Evolutionary conservation across 2,888 invertebrate species (phyloP), one percentile per base, ranked within the genome.

Genomic region (Megaustenia siamemsis): DNA sequence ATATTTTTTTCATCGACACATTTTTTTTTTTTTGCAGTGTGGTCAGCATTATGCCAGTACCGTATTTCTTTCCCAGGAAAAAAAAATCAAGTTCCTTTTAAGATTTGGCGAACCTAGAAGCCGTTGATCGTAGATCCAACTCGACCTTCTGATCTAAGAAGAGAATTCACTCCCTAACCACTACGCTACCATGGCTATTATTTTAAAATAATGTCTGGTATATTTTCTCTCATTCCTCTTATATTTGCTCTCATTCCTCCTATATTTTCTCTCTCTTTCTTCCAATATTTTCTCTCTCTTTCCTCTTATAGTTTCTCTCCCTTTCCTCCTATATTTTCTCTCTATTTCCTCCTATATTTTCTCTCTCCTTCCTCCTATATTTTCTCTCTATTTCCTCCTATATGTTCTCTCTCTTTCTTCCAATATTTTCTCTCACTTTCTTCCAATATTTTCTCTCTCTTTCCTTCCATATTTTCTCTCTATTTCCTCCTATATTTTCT

Each of bases 351-450:
- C 35, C 28, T 43, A 18, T 45, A 35, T 56, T 53, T 66, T 71
- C 71, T 49, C 71, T 56, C 81, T 71, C 71, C 66, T 66, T 81
- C 53, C 66, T 66, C 56, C 71, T 81, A 35, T 80, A 40, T 80
- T 32, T 63, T 43, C 45, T 68, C n/a, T 45, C 68, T 68, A 15
- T 68, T 32, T 80, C 45, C 40, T 21, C 45, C 68, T 68, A 28
- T 80, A 45, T 80, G n/a, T 69, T 43, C 43, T 32, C n/a, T 49
- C 32, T 35, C 28, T 18, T 80, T 45, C 5, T 53, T 24, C 45
- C 28, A 28, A 35, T 49, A 10, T 49, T 28, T 35, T 18, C 43
- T 69, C 69, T 49, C 32, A 35, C 32, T n/a, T 38, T 28, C 28
- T 43, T 38, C n/a, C 53, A 18, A 28, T 49, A 12, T 32, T 28